Evolutionary conservation across 2,797 vertebrate genomes (phyloP), one percentile per base, ranked within the genome.

Genomic region (Pangasius macronema): DNA sequence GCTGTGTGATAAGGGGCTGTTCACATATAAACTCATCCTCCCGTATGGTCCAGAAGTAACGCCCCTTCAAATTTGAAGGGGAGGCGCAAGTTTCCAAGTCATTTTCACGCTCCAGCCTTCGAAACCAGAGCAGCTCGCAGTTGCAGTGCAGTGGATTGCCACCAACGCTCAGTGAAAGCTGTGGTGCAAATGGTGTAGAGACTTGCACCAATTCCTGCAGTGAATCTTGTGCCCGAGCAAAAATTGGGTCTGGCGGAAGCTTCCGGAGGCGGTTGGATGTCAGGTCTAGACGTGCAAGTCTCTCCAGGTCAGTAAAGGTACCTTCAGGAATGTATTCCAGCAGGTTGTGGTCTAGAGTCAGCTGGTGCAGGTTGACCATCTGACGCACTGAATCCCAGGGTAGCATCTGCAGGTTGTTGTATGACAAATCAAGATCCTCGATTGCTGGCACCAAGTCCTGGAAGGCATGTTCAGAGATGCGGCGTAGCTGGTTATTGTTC

Each of bases 11-110:
- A 63, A 98, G 95, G 0, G 98, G 98, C 0, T 97, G 97, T 90
- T 97, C 97, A 61, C 98, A 99, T 84, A 97, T 61, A 89, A 99
- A 98, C 90, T 99, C 98, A 82, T 98, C 97, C 82, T 98, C 97
- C 0, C 94, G 93, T 39, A 98, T 85, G 0, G 97, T 96, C 98
- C 98, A 99, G 91, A 99, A 99, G 89, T 99, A 99, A 75, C 97
- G 97, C 14, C 97, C 98, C 91, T 98, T 98, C 81, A 99, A 95
- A 36, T 92, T 87, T 0, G 97, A 94, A 0, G 98, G 98, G 55
- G 98, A 98, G n/a, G 97, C 98, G 55, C 98, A 99, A 0, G 98
- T 99, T 94, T 99, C 98, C 93, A 98, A 95, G 87, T 99, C 98
- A 0, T 99, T 97, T 0, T 98, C 97, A 80, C 98, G 93, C 73